Conservation (phyloP, 2,113 vertebrate genomes). For the Daubentonia madagascariensis region DNA sequence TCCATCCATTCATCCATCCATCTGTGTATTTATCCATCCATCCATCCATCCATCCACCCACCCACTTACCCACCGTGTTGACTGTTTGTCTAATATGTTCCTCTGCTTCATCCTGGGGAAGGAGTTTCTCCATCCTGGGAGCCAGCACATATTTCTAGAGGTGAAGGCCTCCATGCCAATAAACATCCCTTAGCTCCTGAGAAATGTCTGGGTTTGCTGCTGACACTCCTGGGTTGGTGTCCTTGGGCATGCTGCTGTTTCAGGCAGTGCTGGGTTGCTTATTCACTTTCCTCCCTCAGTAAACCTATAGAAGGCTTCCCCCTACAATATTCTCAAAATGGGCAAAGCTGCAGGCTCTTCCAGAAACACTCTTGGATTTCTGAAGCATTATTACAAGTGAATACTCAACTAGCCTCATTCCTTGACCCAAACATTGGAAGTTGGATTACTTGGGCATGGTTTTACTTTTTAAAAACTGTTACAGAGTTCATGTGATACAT, state of each 20-base stretch:
- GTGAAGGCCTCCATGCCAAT: not conserved
- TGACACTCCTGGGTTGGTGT: not conserved
- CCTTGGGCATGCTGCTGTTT: not conserved
- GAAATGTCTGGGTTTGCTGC: not conserved
- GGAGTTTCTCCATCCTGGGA: not conserved
- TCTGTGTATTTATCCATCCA: not conserved
- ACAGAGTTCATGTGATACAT: not conserved
- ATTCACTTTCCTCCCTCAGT: not conserved
- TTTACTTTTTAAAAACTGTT: constrained; percentile 34
- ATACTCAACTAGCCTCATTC: not conserved
- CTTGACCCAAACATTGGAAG: not conserved
- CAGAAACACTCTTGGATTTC: not conserved
- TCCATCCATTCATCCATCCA: not conserved
- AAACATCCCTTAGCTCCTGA: not conserved
- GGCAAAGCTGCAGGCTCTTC: not conserved
- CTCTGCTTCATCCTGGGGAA: not conserved
- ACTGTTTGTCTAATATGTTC: not conserved
- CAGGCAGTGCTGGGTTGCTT: not conserved
- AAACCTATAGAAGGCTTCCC: not conserved
- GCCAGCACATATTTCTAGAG: not conserved
- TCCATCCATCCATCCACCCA: not conserved
- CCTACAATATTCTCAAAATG: not conserved
- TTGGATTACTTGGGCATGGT: not conserved
- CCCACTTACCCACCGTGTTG: not conserved
- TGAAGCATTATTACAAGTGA: not conserved